Evolutionary conservation across 2,113 vertebrate species (phyloP), one percentile per base, ranked within the genome.

Genomic region (Crotophaga sulcirostris): DNA sequence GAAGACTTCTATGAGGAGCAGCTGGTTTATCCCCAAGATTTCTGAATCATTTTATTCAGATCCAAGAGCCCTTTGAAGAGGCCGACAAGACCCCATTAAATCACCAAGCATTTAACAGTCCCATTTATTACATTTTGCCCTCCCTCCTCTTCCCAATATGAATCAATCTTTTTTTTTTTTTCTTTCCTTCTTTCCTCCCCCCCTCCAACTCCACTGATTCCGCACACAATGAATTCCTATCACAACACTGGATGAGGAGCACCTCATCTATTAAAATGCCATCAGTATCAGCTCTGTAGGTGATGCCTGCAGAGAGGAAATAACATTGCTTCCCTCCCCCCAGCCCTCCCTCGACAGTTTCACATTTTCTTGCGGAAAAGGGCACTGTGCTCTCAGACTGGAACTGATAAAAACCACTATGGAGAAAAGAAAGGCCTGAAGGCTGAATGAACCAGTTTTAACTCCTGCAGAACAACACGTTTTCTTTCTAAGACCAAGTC

Each of bases 261-360:
- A 66, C 60, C 89, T 96, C 89, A 87, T 82, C 79, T 79, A 74
- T 94, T 96, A 95, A 96, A 94, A 88, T 80, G 59, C 72, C 84
- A 92, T 56, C 77, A 16, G 49, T 60, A 93, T 72, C 82, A 60
- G 62, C 52, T 79, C 55, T 45, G 59, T 34, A 67, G 67, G 18
- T 87, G 73, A 90, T 66, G 59, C 38, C 33, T 94, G 77, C 45
- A 14, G 75, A 91, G n/a, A 94, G 44, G 49, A 93, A 93, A 87
- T 66, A 81, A 82, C 55, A 56, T 34, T 52, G 44, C 38, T 82
- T 52, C 16, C 47, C 31, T 21, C 11, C 23, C 15, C 31, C 11
- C 16, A 4, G 8, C 16, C 19, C 18, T 42, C 51, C 18, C 64
- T 90, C 44, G 54, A 45, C 42, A 76, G 78, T 47, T 60, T 89